A percentile compares a stretch with the other conserved stretches of the same genome.
These are phyloP conservation scores for Cinara cedri DNA, from an alignment of 2,888 invertebrate genomes.

Conservation along the genomic window DNA sequence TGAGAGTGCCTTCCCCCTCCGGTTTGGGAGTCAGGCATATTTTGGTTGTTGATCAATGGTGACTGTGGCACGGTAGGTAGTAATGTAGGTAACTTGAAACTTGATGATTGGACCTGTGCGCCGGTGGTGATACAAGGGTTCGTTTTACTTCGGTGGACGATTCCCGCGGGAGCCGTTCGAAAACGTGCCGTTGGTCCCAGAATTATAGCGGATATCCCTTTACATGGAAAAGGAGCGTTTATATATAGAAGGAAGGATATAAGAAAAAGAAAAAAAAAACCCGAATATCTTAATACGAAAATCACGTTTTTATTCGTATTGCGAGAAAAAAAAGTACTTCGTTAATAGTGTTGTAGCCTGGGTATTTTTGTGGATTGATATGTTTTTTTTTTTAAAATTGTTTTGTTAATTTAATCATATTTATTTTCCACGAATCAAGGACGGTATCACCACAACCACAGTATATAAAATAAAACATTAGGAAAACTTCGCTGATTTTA, in stretches of 20 bases:
- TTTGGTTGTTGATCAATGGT: conserved; percentile 36
- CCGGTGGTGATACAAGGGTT: not conserved
- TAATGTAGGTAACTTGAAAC: conserved; percentile 50
- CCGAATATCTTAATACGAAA: not conserved
- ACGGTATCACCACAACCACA: too few species aligned
- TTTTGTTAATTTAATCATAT: too few species aligned
- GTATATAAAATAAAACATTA: too few species aligned
- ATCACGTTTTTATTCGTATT: not conserved
- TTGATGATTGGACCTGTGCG: conserved; percentile 35
- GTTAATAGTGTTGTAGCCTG: too few species aligned
- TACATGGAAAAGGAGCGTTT: conserved; percentile 18
- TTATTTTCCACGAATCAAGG: too few species aligned
- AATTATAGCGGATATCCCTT: conserved; percentile 16
- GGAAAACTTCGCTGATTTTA: too few species aligned
- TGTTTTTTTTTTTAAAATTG: too few species aligned
- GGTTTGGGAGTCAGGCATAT: too few species aligned
- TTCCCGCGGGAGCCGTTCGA: conserved; percentile 33
- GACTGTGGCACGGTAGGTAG: not conserved
- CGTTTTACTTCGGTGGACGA: conserved; percentile 23
- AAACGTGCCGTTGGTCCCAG: conserved; percentile 23
- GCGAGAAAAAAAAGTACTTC: not conserved
- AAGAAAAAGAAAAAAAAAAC: conserved; percentile 3
- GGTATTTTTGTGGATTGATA: too few species aligned
- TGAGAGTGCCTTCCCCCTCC: too few species aligned
- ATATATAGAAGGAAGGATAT: conserved; percentile 1